Evolutionary conservation across 2,797 vertebrate genomes (phyloP).

Genomic region (Cephalopachus bancanus): DNA sequence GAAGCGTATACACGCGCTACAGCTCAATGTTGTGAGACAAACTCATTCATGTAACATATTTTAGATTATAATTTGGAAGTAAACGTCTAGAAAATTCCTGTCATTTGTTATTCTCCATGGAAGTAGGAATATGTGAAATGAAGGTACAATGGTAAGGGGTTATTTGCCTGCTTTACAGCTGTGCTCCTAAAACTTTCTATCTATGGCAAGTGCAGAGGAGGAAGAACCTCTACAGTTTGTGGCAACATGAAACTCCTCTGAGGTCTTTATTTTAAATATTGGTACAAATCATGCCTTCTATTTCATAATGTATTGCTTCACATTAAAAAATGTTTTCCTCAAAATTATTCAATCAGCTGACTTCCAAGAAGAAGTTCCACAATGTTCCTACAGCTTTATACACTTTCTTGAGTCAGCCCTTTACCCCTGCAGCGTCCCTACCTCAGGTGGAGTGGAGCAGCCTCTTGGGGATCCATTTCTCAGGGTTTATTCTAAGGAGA

Average conservation of each 20-base stretch:
- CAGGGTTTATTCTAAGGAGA: not conserved
- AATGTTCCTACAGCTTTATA: not conserved
- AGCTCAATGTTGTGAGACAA: not conserved
- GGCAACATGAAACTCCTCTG: not conserved
- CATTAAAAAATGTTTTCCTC: not conserved
- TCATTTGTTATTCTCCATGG: not conserved
- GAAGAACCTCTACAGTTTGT: no score
- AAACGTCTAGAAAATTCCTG: not conserved
- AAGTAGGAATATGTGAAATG: not conserved
- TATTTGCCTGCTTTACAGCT: not conserved
- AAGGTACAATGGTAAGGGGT: not conserved
- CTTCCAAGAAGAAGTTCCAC: conserved; percentile 26
- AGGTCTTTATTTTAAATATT: conserved; percentile 19
- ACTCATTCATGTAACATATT: not conserved
- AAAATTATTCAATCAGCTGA: not conserved
- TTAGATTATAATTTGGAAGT: not conserved
- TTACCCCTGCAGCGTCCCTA: not conserved
- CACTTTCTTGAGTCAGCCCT: not conserved
- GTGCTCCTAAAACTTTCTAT: not conserved
- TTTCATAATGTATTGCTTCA: not conserved
- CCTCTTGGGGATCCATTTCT: not conserved
- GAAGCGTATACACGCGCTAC: not conserved
- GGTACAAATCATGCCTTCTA: not conserved
- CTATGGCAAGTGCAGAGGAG: not conserved
- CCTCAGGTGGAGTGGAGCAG: not conserved